Evolutionary conservation across 2,113 vertebrate genomes (phyloP), one percentile per base, ranked within the genome.

Genomic region (Oreochromis tanganicae): DNA sequence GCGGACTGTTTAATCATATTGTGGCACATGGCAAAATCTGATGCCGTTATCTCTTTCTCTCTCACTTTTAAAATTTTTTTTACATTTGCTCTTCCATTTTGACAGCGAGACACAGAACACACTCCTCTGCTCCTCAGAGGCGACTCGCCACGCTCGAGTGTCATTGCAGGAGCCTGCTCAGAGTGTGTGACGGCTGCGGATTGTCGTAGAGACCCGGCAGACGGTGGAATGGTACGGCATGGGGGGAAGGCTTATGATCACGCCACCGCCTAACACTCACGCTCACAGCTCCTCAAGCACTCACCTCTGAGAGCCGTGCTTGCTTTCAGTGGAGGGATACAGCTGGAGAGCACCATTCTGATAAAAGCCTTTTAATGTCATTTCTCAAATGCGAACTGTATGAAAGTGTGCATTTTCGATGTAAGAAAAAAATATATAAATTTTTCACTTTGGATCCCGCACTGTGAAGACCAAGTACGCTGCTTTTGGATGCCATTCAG

Each of bases 281-380:
- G 21, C 54, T 75, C 36, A 36, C 80, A 73, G 52, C 82, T 80
- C 61, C 83, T 83, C 29, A 7, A 43, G 68, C 88, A 57, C 91
- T 85, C 84, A 80, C 84, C 89, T 92, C 54, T 17, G 73, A 83
- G 73, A 85, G 79, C 24, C 3, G 2, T 4, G 13, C 75, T 75
- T 52, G 34, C 79, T 38, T 84, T 88, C 78, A 82, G 3, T 17
- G 48, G 63, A 1, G 8, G 55, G 14, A 13, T 27, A 41, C 80
- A 57, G 84, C 80, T 46, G 29, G 32, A 83, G 79, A 86, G 83
- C 17, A 32, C 73, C 24, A 43, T 54, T 81, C 41, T 3, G 63
- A 90, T 95, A 95, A 96, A 96, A 95, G 95, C 93, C 93, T 96
- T 97, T 95, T 93, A 91, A 88, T 95, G 95, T 95, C 80, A 36